A percentile compares a stretch with the other conserved stretches of the same genome.
Evolutionary conservation across 2,888 invertebrate species (phyloP).

Genomic region (Caenorhabditis macrosperma): DNA sequence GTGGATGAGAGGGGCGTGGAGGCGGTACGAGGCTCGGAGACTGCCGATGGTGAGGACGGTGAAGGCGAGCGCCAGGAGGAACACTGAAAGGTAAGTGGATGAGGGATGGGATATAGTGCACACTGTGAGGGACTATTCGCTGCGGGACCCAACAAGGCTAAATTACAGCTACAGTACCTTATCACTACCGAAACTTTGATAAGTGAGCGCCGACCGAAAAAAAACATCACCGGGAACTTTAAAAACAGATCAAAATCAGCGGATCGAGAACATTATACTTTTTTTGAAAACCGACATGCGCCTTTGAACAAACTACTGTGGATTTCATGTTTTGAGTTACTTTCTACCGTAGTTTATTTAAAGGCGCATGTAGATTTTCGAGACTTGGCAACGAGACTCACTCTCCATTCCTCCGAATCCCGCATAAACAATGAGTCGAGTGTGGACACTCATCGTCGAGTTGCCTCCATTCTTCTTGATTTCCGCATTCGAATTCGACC

Average conservation of each 20-base stretch:
- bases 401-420: slow-evolving; percentile 55
- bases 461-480: slow-evolving; percentile 20
- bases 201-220: no score
- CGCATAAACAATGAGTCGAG: slow-evolving; percentile 52
- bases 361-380: background rate
- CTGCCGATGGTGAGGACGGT: slow-evolving; percentile 61
- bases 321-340: no score
- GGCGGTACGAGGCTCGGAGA: slow-evolving; percentile 63
- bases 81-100: slow-evolving; percentile 55
- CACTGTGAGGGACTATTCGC: background rate
- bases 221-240: no score
- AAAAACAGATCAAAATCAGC: no score
- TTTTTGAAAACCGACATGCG: no score
- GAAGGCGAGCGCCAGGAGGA: slow-evolving; percentile 62
- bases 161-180: no score
- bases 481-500: slow-evolving; percentile 62
- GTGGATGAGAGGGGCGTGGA: slow-evolving; percentile 77
- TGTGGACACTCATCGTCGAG: slow-evolving; percentile 17
- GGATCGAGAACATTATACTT: no score
- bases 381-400: slow-evolving; percentile 6
- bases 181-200: background rate
- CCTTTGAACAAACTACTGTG: no score
- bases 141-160: background rate
- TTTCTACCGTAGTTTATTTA: no score
- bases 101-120: background rate